Conservation (phyloP, 2,113 vertebrate genomes). For the Pseudorasbora parva region DNA sequence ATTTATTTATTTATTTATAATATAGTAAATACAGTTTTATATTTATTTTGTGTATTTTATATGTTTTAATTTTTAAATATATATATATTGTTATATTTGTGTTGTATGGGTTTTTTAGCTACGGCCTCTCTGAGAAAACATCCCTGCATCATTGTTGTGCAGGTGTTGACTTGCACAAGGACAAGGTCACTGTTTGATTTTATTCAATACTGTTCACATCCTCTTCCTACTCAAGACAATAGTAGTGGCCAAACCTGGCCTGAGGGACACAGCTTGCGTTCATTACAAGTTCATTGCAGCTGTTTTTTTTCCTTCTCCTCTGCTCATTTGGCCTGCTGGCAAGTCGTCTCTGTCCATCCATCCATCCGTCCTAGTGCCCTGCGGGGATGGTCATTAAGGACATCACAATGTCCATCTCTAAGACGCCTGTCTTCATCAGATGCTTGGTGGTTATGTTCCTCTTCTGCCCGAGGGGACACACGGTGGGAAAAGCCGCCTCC, state of each 20-base stretch:
- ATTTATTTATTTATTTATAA: too few relatives aligned
- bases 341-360: conserved; percentile 53
- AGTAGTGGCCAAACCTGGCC: conserved; percentile 57
- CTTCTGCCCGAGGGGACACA: conserved; percentile 48
- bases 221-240: conserved; percentile 45
- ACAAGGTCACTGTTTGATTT: conserved; percentile 58
- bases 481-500: conserved; percentile 49
- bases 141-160: not conserved
- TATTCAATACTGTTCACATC: conserved; percentile 36
- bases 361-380: conserved; percentile 51
- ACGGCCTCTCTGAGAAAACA: not conserved
- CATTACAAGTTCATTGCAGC: conserved; percentile 46
- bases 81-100: not conserved
- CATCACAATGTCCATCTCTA: conserved; percentile 64
- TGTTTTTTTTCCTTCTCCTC: conserved; percentile 24
- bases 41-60: too few relatives aligned
- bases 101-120: not conserved
- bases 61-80: not conserved
- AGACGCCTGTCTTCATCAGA: conserved; percentile 53
- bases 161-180: conserved; percentile 1
- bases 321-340: conserved; percentile 56
- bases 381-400: conserved; percentile 65
- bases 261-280: conserved; percentile 50
- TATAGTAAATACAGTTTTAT: not conserved
- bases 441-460: conserved; percentile 51